These are phyloP conservation scores for Macrotrachela quadricornifera DNA, from an alignment of 1,140 invertebrate genomes.

Conservation along the genomic window DNA sequence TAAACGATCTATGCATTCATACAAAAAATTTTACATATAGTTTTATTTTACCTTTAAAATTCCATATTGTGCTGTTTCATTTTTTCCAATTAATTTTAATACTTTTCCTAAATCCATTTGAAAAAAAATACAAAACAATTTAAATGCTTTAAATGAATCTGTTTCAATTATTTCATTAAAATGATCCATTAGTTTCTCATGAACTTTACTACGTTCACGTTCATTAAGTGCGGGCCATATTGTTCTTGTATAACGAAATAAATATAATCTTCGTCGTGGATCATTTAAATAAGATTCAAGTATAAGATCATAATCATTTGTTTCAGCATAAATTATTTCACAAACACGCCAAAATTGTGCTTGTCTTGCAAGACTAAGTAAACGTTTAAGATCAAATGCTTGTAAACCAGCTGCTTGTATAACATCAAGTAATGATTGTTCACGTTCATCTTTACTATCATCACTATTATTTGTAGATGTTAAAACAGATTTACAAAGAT, in stretches of 20 bases:
- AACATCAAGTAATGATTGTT: constrained; percentile 50
- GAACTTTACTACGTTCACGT: constrained; percentile 12
- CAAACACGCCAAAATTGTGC: constrained; percentile 45
- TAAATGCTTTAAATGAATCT: constrained; percentile 13
- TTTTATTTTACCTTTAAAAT: constrained; percentile 42
- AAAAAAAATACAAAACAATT: constrained; percentile 15
- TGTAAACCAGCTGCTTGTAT: constrained; percentile 35
- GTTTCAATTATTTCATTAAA: constrained; percentile 14
- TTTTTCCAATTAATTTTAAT: constrained; percentile 13
- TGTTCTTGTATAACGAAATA: constrained; percentile 11
- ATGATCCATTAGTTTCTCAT: constrained; percentile 16
- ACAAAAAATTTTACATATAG: constrained; percentile 26
- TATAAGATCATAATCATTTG: constrained; percentile 36
- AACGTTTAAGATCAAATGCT: constrained; percentile 37
- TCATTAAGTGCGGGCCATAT: constrained; percentile 9
- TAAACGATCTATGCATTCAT: too few species aligned
- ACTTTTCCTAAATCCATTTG: constrained; percentile 16
- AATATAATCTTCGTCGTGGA: constrained; percentile 29
- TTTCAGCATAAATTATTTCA: constrained; percentile 39
- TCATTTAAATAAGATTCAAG: constrained; percentile 39
- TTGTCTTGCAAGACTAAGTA: constrained; percentile 39
- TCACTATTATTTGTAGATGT: too few species aligned
- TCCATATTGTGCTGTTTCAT: constrained; percentile 33
- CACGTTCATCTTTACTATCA: constrained; percentile 44
- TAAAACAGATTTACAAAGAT: too few species aligned